These are phyloP conservation scores for Cololabis saira DNA, from an alignment of 2,113 vertebrate genomes.

Conservation along the genomic window DNA sequence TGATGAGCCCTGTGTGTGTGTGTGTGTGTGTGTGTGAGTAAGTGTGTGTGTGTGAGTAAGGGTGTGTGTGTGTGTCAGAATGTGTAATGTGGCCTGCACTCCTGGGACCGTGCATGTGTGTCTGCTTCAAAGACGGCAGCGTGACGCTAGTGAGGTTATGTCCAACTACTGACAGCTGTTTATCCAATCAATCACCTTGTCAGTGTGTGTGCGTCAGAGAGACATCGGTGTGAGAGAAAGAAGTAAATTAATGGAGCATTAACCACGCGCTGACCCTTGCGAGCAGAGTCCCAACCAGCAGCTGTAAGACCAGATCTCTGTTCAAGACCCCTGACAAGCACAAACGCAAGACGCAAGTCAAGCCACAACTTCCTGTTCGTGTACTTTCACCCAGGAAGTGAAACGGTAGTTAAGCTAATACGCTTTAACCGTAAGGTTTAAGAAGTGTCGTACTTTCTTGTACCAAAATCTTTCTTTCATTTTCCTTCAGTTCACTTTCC, in stretches of 20 bases:
- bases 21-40: too few species aligned
- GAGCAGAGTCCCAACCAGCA: slow-evolving; percentile 86
- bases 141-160: slow-evolving; percentile 75
- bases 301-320: slow-evolving; percentile 74
- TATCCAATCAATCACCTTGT: slow-evolving; percentile 96
- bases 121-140: slow-evolving; percentile 55
- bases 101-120: slow-evolving; percentile 54
- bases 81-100: slow-evolving; percentile 55
- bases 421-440: neutral
- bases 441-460: too few species aligned
- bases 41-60: slow-evolving; percentile 35
- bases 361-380: too few species aligned
- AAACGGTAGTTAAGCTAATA: neutral
- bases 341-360: neutral
- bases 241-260: slow-evolving; percentile 99
- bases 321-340: neutral
- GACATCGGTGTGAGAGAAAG: slow-evolving; percentile 82
- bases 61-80: slow-evolving; percentile 42
- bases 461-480: too few species aligned
- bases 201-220: slow-evolving; percentile 48
- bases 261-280: slow-evolving; percentile 97
- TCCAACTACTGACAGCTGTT: slow-evolving; percentile 90
- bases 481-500: too few species aligned
- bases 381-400: neutral
- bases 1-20: slow-evolving; percentile 42